A percentile compares a stretch with the other conserved stretches of the same genome.
These are phyloP conservation scores for Ormyrus labotus DNA, from an alignment of 2,888 invertebrate genomes.

Conservation along the genomic window DNA sequence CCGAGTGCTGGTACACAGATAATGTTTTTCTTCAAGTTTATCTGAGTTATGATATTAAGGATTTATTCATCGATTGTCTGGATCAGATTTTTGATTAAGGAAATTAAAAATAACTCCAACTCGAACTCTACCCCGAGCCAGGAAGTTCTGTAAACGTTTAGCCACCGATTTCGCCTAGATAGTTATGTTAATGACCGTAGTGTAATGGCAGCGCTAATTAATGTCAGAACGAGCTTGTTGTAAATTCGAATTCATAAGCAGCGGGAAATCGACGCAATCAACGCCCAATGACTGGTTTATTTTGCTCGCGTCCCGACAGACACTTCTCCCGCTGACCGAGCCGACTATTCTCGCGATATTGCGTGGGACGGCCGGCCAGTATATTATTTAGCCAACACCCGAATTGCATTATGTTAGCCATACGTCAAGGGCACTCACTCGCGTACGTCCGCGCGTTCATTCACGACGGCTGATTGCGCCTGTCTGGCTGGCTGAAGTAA, in stretches of 20 bases:
- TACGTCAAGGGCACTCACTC: conserved; percentile 46
- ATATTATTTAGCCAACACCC: conserved; percentile 48
- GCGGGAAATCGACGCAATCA: conserved; percentile 32
- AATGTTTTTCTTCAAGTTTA: too few species aligned
- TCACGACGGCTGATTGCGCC: too few species aligned
- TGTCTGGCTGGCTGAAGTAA: too few species aligned
- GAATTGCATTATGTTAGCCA: conserved; percentile 48
- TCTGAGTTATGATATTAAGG: too few species aligned
- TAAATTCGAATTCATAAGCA: conserved; percentile 47
- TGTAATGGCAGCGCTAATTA: conserved; percentile 41
- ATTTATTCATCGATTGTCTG: too few species aligned
- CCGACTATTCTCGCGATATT: conserved; percentile 13
- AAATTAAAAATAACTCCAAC: too few species aligned
- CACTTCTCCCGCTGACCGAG: conserved; percentile 12
- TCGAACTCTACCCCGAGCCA: too few species aligned
- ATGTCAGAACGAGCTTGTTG: conserved; percentile 30
- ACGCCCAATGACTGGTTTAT: conserved; percentile 37
- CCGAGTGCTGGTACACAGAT: too few species aligned
- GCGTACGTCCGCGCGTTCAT: conserved; percentile 9
- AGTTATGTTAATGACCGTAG: conserved; percentile 11
- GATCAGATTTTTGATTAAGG: too few species aligned
- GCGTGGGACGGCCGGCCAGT: conserved; percentile 14
- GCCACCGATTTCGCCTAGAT: not conserved
- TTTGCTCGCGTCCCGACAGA: conserved; percentile 28
- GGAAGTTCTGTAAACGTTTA: too few species aligned